A percentile compares a stretch with the other conserved stretches of the same genome.
These are phyloP conservation scores for Rhamphomyia laevipes DNA, from an alignment of 2,888 invertebrate species.

Conservation along the genomic window DNA sequence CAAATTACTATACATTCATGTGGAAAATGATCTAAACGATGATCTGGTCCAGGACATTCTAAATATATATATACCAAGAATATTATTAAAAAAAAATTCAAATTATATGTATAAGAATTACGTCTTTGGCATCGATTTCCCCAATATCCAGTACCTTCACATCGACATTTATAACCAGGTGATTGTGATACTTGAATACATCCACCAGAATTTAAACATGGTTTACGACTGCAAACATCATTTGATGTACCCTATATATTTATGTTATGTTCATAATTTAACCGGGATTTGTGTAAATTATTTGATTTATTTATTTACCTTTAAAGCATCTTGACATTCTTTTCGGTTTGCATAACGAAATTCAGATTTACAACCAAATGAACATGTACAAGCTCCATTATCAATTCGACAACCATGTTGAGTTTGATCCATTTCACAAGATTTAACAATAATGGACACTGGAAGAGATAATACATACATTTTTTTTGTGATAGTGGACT, in stretches of 20 bases:
- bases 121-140: slow-evolving; percentile 16
- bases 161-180: slow-evolving; percentile 48
- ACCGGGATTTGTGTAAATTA: neutral
- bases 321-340: slow-evolving; percentile 47
- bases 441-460: slow-evolving; percentile 24
- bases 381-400: slow-evolving; percentile 46
- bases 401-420: slow-evolving; percentile 47
- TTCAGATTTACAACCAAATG: slow-evolving; percentile 48
- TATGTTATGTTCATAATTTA: slow-evolving; percentile 1
- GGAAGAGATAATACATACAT: neutral
- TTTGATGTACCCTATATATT: slow-evolving; percentile 35
- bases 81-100: no score
- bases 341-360: slow-evolving; percentile 45
- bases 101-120: no score
- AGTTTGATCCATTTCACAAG: slow-evolving; percentile 41
- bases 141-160: slow-evolving; percentile 50
- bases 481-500: no score
- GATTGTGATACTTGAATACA: slow-evolving; percentile 47
- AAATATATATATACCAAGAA: no score
- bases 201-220: slow-evolving; percentile 47
- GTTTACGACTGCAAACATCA: slow-evolving; percentile 48
- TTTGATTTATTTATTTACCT: slow-evolving; percentile 34
- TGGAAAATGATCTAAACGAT: no score
- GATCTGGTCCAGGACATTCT: no score
- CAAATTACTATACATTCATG: no score